These are phyloP conservation scores for Rapana venosa DNA, from an alignment of 2,888 invertebrate species.

Conservation along the genomic window DNA sequence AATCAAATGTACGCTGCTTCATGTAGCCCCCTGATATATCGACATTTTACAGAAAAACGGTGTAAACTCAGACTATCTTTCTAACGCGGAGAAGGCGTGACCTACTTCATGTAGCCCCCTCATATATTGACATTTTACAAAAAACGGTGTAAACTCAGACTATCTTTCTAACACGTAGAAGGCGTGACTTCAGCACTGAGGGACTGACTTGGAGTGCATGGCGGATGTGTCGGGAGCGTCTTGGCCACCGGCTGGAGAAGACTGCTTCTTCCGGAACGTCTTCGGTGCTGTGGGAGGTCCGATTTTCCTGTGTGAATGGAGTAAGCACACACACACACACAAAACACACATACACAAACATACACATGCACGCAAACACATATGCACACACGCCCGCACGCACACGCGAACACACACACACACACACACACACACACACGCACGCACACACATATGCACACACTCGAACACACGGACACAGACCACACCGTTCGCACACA, in stretches of 20 bases:
- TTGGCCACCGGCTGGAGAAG: neutral
- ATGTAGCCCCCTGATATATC: too few species aligned
- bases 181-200: neutral
- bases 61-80: too few species aligned
- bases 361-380: neutral
- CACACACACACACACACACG: neutral
- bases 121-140: too few species aligned
- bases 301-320: conserved; percentile 41
- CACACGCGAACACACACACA: conserved; percentile 3
- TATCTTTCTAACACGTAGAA: too few species aligned
- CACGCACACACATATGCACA: neutral
- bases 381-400: conserved; percentile 2
- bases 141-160: too few species aligned
- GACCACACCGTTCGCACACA: neutral
- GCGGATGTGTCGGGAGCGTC: neutral
- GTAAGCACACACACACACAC: neutral
- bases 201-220: neutral
- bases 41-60: too few species aligned
- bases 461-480: neutral
- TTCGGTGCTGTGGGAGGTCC: conserved; percentile 51
- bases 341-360: too few species aligned
- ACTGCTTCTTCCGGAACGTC: conserved; percentile 34
- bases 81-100: neutral
- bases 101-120: too few species aligned
- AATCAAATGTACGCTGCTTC: too few species aligned